Conservation (phyloP, 2,888 invertebrate genomes). For the Apamea epomidion region DNA sequence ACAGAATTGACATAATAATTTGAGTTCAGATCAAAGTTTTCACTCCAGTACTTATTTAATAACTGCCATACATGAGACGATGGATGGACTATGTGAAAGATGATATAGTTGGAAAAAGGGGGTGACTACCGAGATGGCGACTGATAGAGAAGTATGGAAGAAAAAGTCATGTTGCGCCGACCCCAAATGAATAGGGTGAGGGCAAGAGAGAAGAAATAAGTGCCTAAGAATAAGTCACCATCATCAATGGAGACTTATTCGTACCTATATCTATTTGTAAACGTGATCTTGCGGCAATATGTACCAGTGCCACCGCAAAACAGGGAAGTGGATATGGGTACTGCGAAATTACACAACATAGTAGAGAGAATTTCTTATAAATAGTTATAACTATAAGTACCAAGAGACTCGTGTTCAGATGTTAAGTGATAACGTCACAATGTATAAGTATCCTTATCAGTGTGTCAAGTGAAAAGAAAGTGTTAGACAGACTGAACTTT, state of each 20-base stretch:
- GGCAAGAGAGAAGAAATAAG: neutral
- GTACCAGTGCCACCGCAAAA: neutral
- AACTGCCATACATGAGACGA: neutral
- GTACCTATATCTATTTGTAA: neutral
- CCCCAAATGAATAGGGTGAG: neutral
- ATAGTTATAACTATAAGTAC: neutral
- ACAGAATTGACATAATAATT: neutral
- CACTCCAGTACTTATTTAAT: neutral
- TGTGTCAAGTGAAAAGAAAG: slow-evolving; percentile 28
- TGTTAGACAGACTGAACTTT: neutral
- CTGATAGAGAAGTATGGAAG: neutral
- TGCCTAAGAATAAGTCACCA: too few relatives aligned
- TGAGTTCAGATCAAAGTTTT: neutral
- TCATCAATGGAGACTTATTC: too few relatives aligned
- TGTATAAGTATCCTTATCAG: neutral
- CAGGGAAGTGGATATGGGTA: neutral
- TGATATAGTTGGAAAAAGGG: neutral
- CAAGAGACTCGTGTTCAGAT: neutral
- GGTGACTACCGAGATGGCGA: neutral
- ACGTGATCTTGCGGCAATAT: neutral
- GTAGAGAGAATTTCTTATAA: neutral
- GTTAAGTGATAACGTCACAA: slow-evolving; percentile 8
- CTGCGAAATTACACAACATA: neutral
- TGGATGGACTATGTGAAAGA: neutral
- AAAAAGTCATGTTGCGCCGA: neutral